Evolutionary conservation across 2,888 invertebrate genomes (phyloP), one percentile per base, ranked within the genome.

Genomic region (Leptopterna dolabrata): DNA sequence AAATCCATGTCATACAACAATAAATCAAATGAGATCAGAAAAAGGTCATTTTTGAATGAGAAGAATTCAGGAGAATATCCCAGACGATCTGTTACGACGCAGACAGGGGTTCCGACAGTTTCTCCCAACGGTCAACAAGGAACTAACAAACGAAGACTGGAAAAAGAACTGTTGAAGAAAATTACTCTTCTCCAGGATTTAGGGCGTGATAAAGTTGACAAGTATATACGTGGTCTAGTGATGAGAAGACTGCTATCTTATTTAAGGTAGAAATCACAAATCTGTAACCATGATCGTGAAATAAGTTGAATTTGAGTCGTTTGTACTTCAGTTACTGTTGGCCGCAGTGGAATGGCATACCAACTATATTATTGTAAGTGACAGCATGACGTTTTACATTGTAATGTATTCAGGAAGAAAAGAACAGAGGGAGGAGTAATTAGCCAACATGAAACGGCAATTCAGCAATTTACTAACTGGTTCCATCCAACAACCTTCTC

Each of bases 131-230:
- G n/a, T n/a, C n/a, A n/a, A n/a, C 36, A 16, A n/a, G 76, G 43
- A 43, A 6, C 41, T 76, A 36, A 9, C 4, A 19, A 16, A 24
- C 0, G 41, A 16, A 36, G 27, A 19, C 2, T 19, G 13, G 51
- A 30, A 11, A 83, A 83, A 55, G 73, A 85, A 76, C 11, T 76
- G 45, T 13, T 45, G 19, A 76, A 73, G 11, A 85, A 85, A 47
- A 9, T 73, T 1, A 47, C 73, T 11, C 55, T 85, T 14, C 63
- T 85, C 43, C 86, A 86, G 80, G 63, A 55, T 47, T 43, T 86
- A 14, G 76, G 78, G 7, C 19, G 86, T 1, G 80, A 86, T 27
- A 86, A 86, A 86, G 86, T 86, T 30, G 86, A 86, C 29, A 76
- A 41, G n/a, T 86, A 78, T 30, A 41, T 86, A 19, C 76, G 63